A percentile compares a stretch with the other conserved stretches of the same genome.
These are phyloP conservation scores for Sarcophaga rosellei DNA, from an alignment of 2,888 invertebrate genomes.

Conservation along the genomic window DNA sequence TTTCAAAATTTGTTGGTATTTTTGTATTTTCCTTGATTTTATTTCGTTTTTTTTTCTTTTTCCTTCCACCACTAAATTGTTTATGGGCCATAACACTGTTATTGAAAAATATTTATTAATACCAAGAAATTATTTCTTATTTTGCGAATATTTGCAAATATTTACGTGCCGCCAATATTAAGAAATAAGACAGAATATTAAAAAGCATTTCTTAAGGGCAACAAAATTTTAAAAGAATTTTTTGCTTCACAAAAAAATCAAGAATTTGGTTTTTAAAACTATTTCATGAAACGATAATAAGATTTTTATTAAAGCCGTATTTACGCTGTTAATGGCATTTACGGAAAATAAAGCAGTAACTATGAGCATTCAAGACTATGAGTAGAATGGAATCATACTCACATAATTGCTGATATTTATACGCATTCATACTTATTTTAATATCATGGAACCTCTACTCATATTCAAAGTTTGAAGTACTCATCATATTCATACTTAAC, in stretches of 20 bases:
- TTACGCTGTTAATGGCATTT: too few species aligned
- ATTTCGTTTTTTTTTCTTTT: constrained; percentile 4
- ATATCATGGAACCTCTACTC: too few species aligned
- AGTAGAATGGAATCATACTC: too few species aligned
- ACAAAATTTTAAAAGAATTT: constrained; percentile 7
- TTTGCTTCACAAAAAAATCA: neutral
- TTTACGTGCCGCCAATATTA: neutral
- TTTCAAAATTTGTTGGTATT: neutral
- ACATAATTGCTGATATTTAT: too few species aligned
- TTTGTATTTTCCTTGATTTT: neutral
- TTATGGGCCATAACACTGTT: constrained; percentile 49
- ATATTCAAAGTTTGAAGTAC: too few species aligned
- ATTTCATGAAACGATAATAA: too few species aligned
- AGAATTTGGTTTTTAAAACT: neutral
- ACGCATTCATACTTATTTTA: too few species aligned
- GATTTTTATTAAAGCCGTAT: too few species aligned
- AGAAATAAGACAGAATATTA: neutral
- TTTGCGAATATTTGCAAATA: constrained; percentile 13
- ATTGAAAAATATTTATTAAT: constrained; percentile 55
- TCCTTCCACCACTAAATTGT: constrained; percentile 50
- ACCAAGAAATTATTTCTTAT: constrained; percentile 42
- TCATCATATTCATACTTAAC: too few species aligned
- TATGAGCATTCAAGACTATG: too few species aligned
- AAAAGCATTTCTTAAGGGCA: constrained; percentile 3
- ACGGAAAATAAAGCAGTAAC: too few species aligned